These are phyloP conservation scores for Drosophila neotestacea DNA, from an alignment of 2,888 invertebrate species.

Conservation along the genomic window DNA sequence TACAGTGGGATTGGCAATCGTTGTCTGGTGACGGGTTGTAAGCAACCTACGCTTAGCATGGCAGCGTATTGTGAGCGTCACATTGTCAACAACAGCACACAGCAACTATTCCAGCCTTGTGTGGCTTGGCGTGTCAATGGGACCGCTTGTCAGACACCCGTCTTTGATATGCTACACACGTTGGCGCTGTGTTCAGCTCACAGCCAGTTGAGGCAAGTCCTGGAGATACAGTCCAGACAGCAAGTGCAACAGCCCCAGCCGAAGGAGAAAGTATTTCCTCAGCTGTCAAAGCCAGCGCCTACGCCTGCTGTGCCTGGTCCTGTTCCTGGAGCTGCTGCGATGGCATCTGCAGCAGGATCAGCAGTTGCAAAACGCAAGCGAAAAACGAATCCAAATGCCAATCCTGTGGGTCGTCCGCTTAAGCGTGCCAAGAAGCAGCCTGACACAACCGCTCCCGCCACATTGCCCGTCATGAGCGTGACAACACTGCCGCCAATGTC, in stretches of 20 bases:
- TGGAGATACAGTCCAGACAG: constrained; percentile 71
- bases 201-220: constrained; percentile 91
- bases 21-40: constrained; percentile 79
- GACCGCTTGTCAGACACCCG: constrained; percentile 91
- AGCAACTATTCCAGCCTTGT: constrained; percentile 92
- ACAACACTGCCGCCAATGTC: constrained; percentile 59
- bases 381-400: constrained; percentile 66
- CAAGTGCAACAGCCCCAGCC: constrained; percentile 13
- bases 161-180: constrained; percentile 91
- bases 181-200: constrained; percentile 95
- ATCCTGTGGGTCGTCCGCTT: constrained; percentile 85
- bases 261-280: constrained; percentile 18
- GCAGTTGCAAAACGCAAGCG: constrained; percentile 65
- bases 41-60: constrained; percentile 82
- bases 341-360: constrained; percentile 1
- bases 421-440: constrained; percentile 86
- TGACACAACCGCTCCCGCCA: constrained; percentile 25
- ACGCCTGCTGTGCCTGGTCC: constrained; percentile 32
- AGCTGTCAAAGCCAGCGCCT: constrained; percentile 17
- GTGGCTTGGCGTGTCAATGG: constrained; percentile 92
- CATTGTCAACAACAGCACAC: constrained; percentile 93
- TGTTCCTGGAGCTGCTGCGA: background rate
- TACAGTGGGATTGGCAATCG: constrained; percentile 74
- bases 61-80: constrained; percentile 93
- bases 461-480: constrained; percentile 25